These are phyloP conservation scores for Mesorhabditis sp. DNA, from an alignment of 2,888 invertebrate genomes.

Conservation along the genomic window DNA sequence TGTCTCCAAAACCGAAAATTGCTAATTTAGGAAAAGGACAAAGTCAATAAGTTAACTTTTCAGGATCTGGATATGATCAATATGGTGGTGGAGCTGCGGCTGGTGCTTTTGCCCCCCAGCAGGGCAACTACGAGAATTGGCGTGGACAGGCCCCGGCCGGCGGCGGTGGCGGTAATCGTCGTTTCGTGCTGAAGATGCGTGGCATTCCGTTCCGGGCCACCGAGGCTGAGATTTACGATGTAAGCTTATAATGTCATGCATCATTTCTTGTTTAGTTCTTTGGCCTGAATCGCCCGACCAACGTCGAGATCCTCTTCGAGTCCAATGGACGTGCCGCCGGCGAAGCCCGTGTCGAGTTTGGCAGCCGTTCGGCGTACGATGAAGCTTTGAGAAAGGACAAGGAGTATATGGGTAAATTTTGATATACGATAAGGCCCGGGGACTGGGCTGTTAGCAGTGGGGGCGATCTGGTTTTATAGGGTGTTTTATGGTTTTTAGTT, in stretches of 20 bases:
- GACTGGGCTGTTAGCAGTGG: too few relatives aligned
- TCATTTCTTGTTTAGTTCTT: conserved; percentile 23
- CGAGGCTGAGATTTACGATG: conserved; percentile 31
- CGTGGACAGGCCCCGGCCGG: not conserved
- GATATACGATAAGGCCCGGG: too few relatives aligned
- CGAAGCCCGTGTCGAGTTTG: conserved; percentile 29
- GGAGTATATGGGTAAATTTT: conserved; percentile 29
- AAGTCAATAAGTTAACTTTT: too few relatives aligned
- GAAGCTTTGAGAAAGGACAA: conserved; percentile 35
- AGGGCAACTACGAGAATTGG: not conserved
- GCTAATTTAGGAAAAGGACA: too few relatives aligned
- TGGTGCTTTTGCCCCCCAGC: not conserved
- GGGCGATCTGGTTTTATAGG: too few relatives aligned
- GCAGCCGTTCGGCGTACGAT: conserved; percentile 31
- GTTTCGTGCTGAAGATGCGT: conserved; percentile 32
- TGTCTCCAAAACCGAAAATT: too few relatives aligned
- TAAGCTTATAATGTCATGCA: conserved; percentile 7
- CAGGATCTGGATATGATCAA: conserved; percentile 15
- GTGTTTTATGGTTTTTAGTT: too few relatives aligned
- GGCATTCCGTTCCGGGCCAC: conserved; percentile 37
- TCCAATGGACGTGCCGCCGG: conserved; percentile 27
- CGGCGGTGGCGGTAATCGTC: conserved; percentile 10
- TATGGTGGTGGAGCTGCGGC: conserved; percentile 16
- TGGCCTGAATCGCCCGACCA: conserved; percentile 25
- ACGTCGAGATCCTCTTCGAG: conserved; percentile 30